phyloP scores from a whole-genome alignment of 1,140 invertebrate species.

The Globodera ellingtonae region DNA sequence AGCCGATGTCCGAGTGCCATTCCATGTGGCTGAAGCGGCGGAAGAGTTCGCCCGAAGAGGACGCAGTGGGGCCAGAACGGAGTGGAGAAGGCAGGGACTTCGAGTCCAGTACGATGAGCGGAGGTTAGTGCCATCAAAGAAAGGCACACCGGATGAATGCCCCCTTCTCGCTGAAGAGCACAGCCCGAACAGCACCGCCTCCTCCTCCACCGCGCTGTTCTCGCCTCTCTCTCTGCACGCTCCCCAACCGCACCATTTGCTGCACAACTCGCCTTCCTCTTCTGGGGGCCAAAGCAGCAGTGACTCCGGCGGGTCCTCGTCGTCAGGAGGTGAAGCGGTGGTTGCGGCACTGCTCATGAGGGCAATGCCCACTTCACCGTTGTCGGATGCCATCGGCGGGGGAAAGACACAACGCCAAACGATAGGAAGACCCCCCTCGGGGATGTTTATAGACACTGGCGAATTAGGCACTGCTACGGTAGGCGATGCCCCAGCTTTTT shows the following conservation, averaged over 20 bases:
- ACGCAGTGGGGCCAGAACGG: not conserved
- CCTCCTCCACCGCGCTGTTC: constrained; percentile 1
- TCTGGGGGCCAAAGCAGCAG: constrained; percentile 19
- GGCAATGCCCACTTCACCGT: not conserved
- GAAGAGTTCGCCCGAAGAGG: constrained; percentile 5
- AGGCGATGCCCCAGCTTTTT: no score
- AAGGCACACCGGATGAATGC: not conserved
- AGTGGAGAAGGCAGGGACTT: not conserved
- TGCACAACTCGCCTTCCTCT: constrained; percentile 30
- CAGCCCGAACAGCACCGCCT: constrained; percentile 21
- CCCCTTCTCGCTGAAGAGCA: not conserved
- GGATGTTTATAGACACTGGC: not conserved
- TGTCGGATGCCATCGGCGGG: not conserved
- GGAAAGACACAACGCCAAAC: not conserved
- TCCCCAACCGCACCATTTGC: not conserved
- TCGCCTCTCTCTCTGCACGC: constrained; percentile 15
- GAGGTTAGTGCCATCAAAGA: not conserved
- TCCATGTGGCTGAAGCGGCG: constrained; percentile 2
- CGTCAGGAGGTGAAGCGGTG: not conserved
- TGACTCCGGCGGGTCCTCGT: not conserved
- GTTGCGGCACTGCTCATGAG: not conserved
- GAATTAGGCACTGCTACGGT: not conserved
- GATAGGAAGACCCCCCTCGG: not conserved
- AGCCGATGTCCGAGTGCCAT: constrained; percentile 1
- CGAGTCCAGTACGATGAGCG: constrained; percentile 1